Percentiles rank a stretch among this genome's conserved stretches.
Evolutionary conservation across 2,888 invertebrate species (phyloP).

Genomic region (Eupelmus urozonus): DNA sequence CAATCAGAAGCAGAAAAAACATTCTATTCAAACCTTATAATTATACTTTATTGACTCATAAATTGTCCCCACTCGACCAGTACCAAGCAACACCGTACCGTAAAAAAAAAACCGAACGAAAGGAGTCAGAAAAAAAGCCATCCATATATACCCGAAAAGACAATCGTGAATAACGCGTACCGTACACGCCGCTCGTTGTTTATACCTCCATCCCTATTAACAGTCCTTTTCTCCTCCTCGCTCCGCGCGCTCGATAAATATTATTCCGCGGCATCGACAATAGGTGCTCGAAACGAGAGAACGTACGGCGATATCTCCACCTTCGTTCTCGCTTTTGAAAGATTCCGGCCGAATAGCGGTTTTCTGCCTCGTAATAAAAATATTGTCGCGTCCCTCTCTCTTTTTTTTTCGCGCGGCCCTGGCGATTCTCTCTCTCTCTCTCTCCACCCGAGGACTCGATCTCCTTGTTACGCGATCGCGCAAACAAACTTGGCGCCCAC

Average conservation of each 20-base stretch:
- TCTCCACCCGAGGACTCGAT: constrained; percentile 24
- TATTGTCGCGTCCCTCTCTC: constrained; percentile 64
- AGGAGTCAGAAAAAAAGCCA: neutral
- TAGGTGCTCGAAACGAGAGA: constrained; percentile 35
- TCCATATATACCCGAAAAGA: constrained; percentile 6
- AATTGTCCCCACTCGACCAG: too few species aligned
- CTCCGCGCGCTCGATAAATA: constrained; percentile 36
- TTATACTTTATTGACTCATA: too few species aligned
- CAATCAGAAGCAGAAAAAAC: too few species aligned
- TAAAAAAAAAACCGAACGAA: constrained; percentile 11
- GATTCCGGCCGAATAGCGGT: constrained; percentile 70
- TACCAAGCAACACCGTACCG: too few species aligned
- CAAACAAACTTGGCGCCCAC: constrained; percentile 68
- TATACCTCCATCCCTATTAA: constrained; percentile 39
- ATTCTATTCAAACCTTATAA: too few species aligned
- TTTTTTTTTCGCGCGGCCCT: constrained; percentile 41
- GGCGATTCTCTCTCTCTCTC: too few species aligned
- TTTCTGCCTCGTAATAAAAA: constrained; percentile 65
- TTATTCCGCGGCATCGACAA: constrained; percentile 45
- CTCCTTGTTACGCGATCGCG: constrained; percentile 49
- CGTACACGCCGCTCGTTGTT: constrained; percentile 15
- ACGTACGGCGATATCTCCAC: neutral
- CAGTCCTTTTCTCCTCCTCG: constrained; percentile 5
- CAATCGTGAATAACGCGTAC: constrained; percentile 40
- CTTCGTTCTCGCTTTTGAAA: constrained; percentile 49